Conservation (phyloP, 2,888 invertebrate genomes). For the Eulithis prunata region DNA sequence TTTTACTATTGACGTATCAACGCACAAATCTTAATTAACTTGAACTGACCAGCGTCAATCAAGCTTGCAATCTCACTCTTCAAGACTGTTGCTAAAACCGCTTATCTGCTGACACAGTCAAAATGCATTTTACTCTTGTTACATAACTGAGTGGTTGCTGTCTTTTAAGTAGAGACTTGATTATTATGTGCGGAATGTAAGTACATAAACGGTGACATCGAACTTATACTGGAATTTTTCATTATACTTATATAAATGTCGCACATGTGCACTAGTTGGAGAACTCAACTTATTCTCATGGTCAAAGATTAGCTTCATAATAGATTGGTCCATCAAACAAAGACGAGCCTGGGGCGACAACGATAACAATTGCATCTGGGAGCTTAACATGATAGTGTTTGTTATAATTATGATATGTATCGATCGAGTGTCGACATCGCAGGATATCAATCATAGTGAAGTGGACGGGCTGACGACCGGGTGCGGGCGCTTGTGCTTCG, state of each 20-base stretch:
- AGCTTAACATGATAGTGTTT: constrained; percentile 10
- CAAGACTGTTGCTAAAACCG: constrained; percentile 8
- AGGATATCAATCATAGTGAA: constrained; percentile 24
- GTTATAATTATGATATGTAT: constrained; percentile 16
- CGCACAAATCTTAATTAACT: constrained; percentile 42
- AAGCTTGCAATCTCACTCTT: constrained; percentile 29
- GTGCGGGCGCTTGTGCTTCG: background rate
- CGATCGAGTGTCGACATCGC: constrained; percentile 25
- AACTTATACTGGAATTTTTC: constrained; percentile 3
- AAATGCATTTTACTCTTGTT: constrained; percentile 28
- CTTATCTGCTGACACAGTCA: constrained; percentile 22
- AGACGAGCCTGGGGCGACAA: constrained; percentile 7
- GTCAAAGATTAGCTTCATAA: background rate
- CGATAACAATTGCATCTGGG: constrained; percentile 37
- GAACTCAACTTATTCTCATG: background rate
- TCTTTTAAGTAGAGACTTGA: constrained; percentile 7
- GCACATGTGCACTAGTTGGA: background rate
- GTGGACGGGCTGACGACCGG: background rate
- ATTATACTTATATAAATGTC: background rate
- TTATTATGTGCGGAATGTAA: constrained; percentile 27
- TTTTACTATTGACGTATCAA: constrained; percentile 37
- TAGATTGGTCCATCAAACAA: background rate
- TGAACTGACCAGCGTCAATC: constrained; percentile 41
- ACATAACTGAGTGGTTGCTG: constrained; percentile 17
- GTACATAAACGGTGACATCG: constrained; percentile 28